These are phyloP conservation scores for Riptortus pedestris DNA, from an alignment of 1,140 invertebrate species.

Conservation along the genomic window DNA sequence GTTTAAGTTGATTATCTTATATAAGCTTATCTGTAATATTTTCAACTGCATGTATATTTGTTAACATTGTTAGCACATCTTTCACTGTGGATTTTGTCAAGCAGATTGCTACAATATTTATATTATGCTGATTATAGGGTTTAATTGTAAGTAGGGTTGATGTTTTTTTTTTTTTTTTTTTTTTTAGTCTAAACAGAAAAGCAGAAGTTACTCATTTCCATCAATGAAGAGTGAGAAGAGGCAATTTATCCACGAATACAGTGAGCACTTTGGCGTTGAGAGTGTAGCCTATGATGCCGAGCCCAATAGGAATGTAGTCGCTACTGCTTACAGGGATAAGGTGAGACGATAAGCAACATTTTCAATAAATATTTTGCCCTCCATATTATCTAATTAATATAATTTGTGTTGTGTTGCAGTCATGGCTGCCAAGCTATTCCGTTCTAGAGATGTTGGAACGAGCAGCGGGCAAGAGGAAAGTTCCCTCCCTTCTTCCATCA, in stretches of 20 bases:
- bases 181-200: constrained; percentile 66
- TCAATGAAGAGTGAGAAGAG: constrained; percentile 87
- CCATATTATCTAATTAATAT: background rate
- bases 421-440: constrained; percentile 75
- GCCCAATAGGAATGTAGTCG: constrained; percentile 88
- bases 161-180: constrained; percentile 28
- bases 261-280: constrained; percentile 87
- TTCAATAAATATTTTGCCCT: constrained; percentile 13
- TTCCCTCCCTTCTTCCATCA: constrained; percentile 40
- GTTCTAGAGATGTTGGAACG: constrained; percentile 65
- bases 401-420: constrained; percentile 41
- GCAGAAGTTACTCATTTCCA: constrained; percentile 78
- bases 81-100: too few species aligned
- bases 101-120: too few species aligned
- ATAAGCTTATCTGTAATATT: too few species aligned
- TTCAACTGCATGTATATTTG: too few species aligned
- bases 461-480: constrained; percentile 64
- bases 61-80: too few species aligned
- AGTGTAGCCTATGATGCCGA: constrained; percentile 88
- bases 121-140: too few species aligned
- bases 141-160: background rate
- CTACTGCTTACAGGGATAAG: constrained; percentile 73
- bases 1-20: too few species aligned
- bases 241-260: constrained; percentile 83
- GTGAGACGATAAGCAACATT: constrained; percentile 41